These are phyloP conservation scores for Sinosuthora webbiana DNA, from an alignment of 2,113 vertebrate species.

Conservation along the genomic window DNA sequence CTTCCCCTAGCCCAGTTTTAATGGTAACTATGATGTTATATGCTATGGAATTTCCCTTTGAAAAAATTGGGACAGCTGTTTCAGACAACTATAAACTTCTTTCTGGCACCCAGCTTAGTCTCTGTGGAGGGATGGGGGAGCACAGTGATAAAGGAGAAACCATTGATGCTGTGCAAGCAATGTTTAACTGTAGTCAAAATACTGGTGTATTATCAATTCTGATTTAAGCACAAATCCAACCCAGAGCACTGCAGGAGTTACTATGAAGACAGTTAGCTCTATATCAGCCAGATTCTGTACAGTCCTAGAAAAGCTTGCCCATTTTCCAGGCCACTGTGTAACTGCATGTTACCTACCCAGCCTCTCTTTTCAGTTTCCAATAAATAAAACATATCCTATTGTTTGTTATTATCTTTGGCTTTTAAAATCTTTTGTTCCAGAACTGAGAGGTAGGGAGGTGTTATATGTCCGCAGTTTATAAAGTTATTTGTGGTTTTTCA, in stretches of 20 bases:
- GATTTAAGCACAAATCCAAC: not conserved
- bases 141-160: not conserved
- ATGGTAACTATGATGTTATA: not conserved
- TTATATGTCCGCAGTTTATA: not conserved
- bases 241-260: not conserved
- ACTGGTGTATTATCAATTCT: not conserved
- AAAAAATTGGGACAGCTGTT: not conserved
- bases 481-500: not conserved
- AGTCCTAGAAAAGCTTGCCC: not conserved
- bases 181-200: not conserved
- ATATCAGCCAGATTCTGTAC: not conserved
- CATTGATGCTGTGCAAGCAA: not conserved
- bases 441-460: not conserved
- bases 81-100: not conserved
- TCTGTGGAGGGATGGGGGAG: not conserved
- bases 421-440: not conserved
- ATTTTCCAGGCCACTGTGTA: not conserved
- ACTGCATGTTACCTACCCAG: not conserved
- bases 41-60: not conserved
- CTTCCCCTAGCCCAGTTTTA: not conserved
- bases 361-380: not conserved
- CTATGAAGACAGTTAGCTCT: not conserved
- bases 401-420: not conserved
- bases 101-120: not conserved
- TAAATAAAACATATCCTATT: not conserved